Percentiles rank a stretch among this genome's conserved stretches.
phyloP scores from a whole-genome alignment of 2,797 vertebrate genomes.

The Alfaro cultratus region DNA sequence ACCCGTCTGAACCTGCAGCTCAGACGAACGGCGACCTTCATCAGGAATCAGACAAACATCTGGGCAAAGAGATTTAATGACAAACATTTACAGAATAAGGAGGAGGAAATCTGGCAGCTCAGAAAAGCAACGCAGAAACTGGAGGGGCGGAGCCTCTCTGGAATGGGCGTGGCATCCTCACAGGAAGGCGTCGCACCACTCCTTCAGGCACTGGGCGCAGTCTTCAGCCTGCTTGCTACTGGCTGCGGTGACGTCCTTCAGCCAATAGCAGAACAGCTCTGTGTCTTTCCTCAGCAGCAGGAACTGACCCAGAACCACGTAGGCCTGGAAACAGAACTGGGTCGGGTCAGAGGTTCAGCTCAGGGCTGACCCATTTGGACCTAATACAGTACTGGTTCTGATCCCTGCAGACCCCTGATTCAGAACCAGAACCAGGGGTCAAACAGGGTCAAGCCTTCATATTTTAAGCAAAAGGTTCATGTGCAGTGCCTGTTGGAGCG shows the following conservation, averaged over 20 bases:
- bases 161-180: slow-evolving; percentile 31
- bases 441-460: neutral
- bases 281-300: slow-evolving; percentile 72
- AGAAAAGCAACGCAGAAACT: too few relatives aligned
- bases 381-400: neutral
- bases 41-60: neutral
- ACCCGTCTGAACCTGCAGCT: neutral
- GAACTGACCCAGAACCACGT: slow-evolving; percentile 76
- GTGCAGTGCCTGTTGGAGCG: neutral
- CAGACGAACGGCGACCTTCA: neutral
- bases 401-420: neutral
- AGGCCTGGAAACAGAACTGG: slow-evolving; percentile 56
- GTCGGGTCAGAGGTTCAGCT: neutral
- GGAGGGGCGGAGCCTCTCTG: neutral
- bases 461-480: neutral
- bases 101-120: neutral
- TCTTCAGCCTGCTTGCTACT: slow-evolving; percentile 65
- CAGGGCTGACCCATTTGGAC: neutral
- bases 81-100: neutral
- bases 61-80: neutral
- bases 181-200: slow-evolving; percentile 79
- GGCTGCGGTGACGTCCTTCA: slow-evolving; percentile 69
- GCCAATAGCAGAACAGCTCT: slow-evolving; percentile 76
- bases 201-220: slow-evolving; percentile 73
- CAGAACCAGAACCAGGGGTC: neutral